These are phyloP conservation scores for Volucella bombylans DNA, from an alignment of 2,888 invertebrate genomes.

Conservation along the genomic window DNA sequence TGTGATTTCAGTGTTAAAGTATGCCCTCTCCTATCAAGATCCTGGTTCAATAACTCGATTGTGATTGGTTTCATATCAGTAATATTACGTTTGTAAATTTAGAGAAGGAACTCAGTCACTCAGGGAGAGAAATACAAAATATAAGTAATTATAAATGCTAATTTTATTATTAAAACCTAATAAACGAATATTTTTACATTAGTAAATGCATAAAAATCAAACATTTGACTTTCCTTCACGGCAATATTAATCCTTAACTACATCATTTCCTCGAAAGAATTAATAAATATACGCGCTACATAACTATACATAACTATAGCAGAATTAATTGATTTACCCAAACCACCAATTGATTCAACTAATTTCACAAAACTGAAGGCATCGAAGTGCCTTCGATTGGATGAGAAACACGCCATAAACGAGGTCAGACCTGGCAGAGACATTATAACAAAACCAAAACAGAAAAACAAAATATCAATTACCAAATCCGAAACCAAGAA, in stretches of 20 bases:
- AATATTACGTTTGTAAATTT: too few relatives aligned
- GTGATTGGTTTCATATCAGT: too few relatives aligned
- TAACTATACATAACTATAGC: conserved; percentile 25
- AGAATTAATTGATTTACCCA: conserved; percentile 62
- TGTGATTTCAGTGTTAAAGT: too few relatives aligned
- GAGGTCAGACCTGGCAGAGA: conserved; percentile 1
- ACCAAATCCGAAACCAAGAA: conserved; percentile 61
- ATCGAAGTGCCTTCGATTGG: conserved; percentile 36
- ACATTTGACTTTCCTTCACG: neutral
- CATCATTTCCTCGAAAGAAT: conserved; percentile 14
- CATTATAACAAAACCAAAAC: conserved; percentile 6
- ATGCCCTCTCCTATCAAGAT: too few relatives aligned
- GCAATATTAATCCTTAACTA: conserved; percentile 16
- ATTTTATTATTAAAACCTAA: too few relatives aligned
- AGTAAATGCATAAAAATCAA: too few relatives aligned
- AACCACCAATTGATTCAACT: conserved; percentile 24
- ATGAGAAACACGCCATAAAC: conserved; percentile 30
- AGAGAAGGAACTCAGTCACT: too few relatives aligned
- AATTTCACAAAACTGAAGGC: conserved; percentile 51
- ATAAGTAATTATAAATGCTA: too few relatives aligned
- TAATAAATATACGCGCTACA: conserved; percentile 55
- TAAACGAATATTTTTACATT: too few relatives aligned
- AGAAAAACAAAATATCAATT: conserved; percentile 63
- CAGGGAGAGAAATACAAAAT: too few relatives aligned
- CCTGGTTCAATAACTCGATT: too few relatives aligned